Conservation (phyloP, 2,113 vertebrate species). For the Rallus limicola region DNA sequence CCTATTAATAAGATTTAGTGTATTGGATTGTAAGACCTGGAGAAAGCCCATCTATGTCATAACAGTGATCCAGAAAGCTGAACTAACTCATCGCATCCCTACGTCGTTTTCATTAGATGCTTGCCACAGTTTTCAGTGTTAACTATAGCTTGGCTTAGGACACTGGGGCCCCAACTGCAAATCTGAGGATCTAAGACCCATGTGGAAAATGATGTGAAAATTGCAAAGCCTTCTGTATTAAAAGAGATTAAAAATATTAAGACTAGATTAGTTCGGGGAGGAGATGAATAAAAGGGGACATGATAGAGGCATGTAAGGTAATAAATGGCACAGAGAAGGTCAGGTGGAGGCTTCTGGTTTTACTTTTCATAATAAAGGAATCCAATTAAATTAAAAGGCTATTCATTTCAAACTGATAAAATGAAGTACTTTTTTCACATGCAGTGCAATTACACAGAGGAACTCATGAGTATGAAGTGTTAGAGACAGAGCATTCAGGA, state of each 20-base stretch:
- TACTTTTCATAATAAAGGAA: neutral
- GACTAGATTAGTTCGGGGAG: neutral
- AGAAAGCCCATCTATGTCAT: neutral
- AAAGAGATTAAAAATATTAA: neutral
- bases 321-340: neutral
- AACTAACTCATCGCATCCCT: neutral
- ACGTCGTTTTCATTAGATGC: neutral
- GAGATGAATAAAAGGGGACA: neutral
- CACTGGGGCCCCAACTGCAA: neutral
- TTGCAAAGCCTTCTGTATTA: neutral
- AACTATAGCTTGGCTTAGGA: neutral
- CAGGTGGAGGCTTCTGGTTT: neutral
- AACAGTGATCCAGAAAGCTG: neutral
- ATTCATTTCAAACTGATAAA: neutral
- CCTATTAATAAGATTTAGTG: neutral
- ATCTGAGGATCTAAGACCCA: neutral
- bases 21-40: neutral
- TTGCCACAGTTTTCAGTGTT: neutral
- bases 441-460: neutral
- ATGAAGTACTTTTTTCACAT: neutral
- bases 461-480: neutral
- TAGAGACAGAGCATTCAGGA: neutral
- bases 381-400: neutral
- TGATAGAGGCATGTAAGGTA: neutral
- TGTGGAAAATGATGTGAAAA: neutral